phyloP scores from a whole-genome alignment of 2,113 vertebrate genomes.

The Mormyrus lacerda region DNA sequence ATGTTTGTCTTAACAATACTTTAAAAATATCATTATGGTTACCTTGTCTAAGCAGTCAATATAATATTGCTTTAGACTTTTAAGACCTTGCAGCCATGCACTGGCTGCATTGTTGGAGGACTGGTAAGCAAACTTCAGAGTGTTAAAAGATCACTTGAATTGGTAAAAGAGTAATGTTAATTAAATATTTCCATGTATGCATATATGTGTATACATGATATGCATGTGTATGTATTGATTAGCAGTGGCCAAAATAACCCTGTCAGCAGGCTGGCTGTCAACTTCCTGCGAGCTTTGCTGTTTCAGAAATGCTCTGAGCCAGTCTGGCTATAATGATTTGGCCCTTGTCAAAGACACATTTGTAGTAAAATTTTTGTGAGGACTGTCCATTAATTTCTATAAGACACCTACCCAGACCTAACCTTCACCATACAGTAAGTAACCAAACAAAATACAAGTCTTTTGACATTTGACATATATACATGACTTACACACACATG shows the following conservation, averaged over 20 bases:
- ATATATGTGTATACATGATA: not conserved
- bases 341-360: not conserved
- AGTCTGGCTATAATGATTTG: no score
- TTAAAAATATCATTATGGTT: not conserved
- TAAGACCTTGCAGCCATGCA: not conserved
- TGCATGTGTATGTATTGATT: not conserved
- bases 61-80: not conserved
- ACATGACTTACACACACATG: not conserved
- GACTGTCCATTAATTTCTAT: not conserved
- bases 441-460: not conserved
- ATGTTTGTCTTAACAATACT: not conserved
- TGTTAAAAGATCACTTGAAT: not conserved
- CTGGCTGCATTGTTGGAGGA: not conserved
- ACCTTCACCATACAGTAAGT: not conserved
- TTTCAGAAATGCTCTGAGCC: not conserved
- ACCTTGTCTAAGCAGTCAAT: not conserved
- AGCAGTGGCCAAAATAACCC: not conserved
- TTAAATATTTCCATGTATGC: not conserved
- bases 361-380: not conserved
- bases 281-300: not conserved
- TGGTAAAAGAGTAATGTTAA: not conserved
- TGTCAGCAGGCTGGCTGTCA: no score
- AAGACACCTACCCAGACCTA: not conserved
- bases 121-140: not conserved
- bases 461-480: not conserved